These are phyloP conservation scores for Odontophorus gujanensis DNA, from an alignment of 2,113 vertebrate species.

Conservation along the genomic window DNA sequence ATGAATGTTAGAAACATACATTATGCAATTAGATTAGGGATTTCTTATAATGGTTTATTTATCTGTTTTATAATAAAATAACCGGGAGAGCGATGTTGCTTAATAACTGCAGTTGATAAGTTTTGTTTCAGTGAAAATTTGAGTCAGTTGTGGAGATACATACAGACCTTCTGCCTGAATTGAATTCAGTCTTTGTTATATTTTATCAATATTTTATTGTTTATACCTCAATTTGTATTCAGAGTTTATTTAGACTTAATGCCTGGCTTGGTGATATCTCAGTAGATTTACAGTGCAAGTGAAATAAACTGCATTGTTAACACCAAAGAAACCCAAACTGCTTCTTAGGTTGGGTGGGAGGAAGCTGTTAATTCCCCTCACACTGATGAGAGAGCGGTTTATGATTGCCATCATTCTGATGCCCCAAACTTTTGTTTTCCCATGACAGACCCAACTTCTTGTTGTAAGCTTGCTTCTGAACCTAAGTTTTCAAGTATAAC, in stretches of 20 bases:
- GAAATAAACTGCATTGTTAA: background rate
- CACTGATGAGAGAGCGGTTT: background rate
- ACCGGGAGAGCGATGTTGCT: background rate
- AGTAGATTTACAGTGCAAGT: background rate
- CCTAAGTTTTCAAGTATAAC: background rate
- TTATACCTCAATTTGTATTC: background rate
- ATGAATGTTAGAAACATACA: background rate
- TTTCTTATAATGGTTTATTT: background rate
- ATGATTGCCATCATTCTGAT: background rate
- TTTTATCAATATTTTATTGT: slow-evolving; percentile 50
- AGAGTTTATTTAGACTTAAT: background rate
- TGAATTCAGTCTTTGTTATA: background rate
- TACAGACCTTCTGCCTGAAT: background rate
- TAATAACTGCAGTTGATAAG: background rate
- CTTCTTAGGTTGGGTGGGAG: background rate
- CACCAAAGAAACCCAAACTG: background rate
- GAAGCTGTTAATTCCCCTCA: background rate
- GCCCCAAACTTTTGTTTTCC: background rate
- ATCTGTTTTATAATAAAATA: background rate
- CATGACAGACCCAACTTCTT: background rate
- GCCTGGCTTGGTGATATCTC: background rate
- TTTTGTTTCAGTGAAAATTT: background rate
- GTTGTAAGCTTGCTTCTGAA: background rate
- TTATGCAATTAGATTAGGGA: background rate
- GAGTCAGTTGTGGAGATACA: background rate